Base-by-base conservation (phyloP, 2,797 vertebrate genomes). In the Delichon dasypus region DNA sequence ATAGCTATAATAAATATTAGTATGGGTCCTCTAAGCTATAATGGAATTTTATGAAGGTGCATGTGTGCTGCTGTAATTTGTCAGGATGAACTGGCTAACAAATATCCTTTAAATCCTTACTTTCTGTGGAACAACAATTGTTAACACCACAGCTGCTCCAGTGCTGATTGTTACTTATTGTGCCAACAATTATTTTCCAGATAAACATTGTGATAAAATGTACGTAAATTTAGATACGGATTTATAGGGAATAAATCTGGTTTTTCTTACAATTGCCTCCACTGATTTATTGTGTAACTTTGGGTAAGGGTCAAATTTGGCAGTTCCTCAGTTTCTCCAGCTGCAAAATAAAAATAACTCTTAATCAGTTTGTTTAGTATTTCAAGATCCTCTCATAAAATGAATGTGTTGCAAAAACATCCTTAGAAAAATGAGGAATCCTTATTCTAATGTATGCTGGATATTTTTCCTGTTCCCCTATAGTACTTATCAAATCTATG, bases 1-100 rank as follows among this genome's bases (percentile, higher is more conserved):
- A 94, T 79, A 82, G 45, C 53, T 67, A 9, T 61, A 92, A 93
- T 90, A 93, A 94, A 96, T 91, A 92, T 64, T 67, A 91, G 25
- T 40, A 54, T 38, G 38, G 51, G 17, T 82, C 60, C 22, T 90
- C 17, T 64, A 61, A 82, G 42, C 42, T 71, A 23, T 64, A 61
- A 60, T 47, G 38, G 82, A 93, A 79, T 86, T 86, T 90, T 76
- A 58, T 34, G 25, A 75, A 88, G 30, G 14, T 86, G 8, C 74
- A 36, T 22, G 18, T 47, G 27, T 14, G 19, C 34, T 81, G 42
- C 18, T 91, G 13, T 29, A 73, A 70, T 76, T 62, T 47, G 8
- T 70, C 45, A 93, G 55, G 58, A 88, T 13, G 30, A 90, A 17
- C 7, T 40, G 65, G 9, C 13, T 71, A 80, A 78, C 20, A 81